Base-by-base conservation (phyloP, 2,113 vertebrate genomes). In the Dasyornis broadbenti region DNA sequence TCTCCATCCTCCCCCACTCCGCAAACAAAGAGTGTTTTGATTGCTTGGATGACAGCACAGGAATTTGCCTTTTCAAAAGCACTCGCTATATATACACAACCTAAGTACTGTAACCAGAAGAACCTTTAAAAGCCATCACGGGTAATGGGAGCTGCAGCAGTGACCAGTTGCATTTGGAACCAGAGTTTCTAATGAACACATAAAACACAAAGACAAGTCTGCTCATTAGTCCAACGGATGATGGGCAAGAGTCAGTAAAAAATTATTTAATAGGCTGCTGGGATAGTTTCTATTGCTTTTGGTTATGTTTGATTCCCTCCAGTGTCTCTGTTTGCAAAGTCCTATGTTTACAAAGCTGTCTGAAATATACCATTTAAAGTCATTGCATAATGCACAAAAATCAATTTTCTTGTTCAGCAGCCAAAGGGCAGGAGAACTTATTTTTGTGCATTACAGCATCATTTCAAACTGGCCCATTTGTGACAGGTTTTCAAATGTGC, bases 1-100 rank as follows among this genome's bases (percentile, higher is more conserved):
- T 39, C 85, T 88, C 82, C 75, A 65, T 83, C 64, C 80, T 90
- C 86, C 53, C 70, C 47, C 0, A 0, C 44, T 94, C 82, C 0
- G 8, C 85, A 93, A 94, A 95, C 82, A 96, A 96, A 83, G 92
- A 88, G 8, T 94, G 93, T 89, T 96, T 93, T 96, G 92, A 92
- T 94, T 95, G 63, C 91, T 92, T 94, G 94, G 86, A 94, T 95
- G 89, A 86, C 89, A 94, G 89, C 91, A 96, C 88, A 95, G 87
- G 89, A 94, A 96, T 96, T 91, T 64, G 64, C 76, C 83, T 95
- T 92, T 92, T 94, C 79, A 92, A 95, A 91, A 91, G 73, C 89
- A 72, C 75, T 94, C 2, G 0, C 37, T 85, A 11, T 80, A 59
- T 63, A 73, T 81, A 69, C 75, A 79, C 5, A 15, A 59, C 65